A percentile compares a stretch with the other conserved stretches of the same genome.
Conservation (phyloP, 1,140 invertebrate species). For the Macrobrachium rosenbergii region DNA sequence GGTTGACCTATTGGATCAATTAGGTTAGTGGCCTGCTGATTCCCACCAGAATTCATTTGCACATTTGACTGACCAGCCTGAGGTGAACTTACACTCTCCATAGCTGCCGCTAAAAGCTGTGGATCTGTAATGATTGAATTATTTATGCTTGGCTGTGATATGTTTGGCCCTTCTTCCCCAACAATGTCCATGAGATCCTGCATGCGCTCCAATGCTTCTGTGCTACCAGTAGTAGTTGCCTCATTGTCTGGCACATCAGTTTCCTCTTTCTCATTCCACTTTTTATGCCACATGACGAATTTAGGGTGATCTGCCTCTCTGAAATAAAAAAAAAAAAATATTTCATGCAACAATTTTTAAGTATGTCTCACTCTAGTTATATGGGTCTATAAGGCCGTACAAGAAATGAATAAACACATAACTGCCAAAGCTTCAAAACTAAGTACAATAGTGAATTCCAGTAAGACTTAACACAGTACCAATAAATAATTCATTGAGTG, state of each 20-base stretch:
- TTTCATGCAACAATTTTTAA: background rate
- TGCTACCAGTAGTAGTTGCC: conserved; percentile 44
- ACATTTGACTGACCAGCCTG: too few species aligned
- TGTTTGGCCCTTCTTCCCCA: conserved; percentile 22
- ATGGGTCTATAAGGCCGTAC: too few species aligned
- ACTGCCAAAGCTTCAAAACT: too few species aligned
- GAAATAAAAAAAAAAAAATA: conserved; percentile 35
- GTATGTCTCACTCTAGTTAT: conserved; percentile 67
- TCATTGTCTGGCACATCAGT: conserved; percentile 60
- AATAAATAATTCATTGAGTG: too few species aligned
- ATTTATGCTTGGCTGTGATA: background rate
- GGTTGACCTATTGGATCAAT: too few species aligned
- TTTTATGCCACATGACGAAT: conserved; percentile 87
- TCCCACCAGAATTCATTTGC: background rate
- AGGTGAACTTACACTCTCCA: background rate
- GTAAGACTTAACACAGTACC: too few species aligned
- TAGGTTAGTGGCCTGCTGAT: background rate
- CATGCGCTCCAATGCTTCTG: conserved; percentile 60
- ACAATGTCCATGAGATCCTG: conserved; percentile 54
- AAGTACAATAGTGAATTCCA: too few species aligned
- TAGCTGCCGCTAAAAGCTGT: background rate
- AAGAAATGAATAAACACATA: too few species aligned
- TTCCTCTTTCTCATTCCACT: conserved; percentile 78
- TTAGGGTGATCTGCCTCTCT: conserved; percentile 75
- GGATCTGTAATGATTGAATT: conserved; percentile 13